Evolutionary conservation across 2,113 vertebrate species (phyloP).

Genomic region (Colaptes auratus): DNA sequence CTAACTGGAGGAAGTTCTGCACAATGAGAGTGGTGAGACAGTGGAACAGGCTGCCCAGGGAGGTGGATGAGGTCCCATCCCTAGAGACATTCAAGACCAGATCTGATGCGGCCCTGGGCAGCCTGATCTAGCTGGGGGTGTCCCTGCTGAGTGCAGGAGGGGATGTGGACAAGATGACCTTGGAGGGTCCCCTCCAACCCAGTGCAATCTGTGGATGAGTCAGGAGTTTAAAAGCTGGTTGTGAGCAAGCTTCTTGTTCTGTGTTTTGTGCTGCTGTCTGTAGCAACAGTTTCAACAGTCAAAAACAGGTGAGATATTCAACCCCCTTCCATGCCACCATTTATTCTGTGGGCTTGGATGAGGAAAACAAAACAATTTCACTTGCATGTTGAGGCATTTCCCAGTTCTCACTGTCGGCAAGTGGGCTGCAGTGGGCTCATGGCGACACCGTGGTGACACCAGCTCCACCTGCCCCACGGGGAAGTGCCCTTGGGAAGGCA

Average conservation of each 20-base stretch:
- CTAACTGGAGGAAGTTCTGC: background rate
- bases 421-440: background rate
- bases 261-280: background rate
- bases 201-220: too few relatives aligned
- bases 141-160: too few relatives aligned
- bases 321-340: background rate
- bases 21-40: too few relatives aligned
- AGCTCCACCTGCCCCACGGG: background rate
- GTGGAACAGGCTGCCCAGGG: too few relatives aligned
- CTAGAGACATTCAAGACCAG: too few relatives aligned
- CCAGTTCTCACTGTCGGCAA: background rate
- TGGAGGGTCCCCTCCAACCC: too few relatives aligned
- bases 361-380: background rate
- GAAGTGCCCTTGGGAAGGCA: background rate
- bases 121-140: too few relatives aligned
- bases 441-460: fast-evolving
- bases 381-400: background rate
- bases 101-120: too few relatives aligned
- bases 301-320: background rate
- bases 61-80: too few relatives aligned
- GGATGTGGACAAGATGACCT: too few relatives aligned
- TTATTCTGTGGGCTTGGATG: background rate
- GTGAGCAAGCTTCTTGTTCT: background rate
- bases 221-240: background rate
- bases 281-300: background rate